Percentiles rank a stretch among this genome's conserved stretches.
phyloP scores from a whole-genome alignment of 2,888 invertebrate species.

The Pimpla rufipes region DNA sequence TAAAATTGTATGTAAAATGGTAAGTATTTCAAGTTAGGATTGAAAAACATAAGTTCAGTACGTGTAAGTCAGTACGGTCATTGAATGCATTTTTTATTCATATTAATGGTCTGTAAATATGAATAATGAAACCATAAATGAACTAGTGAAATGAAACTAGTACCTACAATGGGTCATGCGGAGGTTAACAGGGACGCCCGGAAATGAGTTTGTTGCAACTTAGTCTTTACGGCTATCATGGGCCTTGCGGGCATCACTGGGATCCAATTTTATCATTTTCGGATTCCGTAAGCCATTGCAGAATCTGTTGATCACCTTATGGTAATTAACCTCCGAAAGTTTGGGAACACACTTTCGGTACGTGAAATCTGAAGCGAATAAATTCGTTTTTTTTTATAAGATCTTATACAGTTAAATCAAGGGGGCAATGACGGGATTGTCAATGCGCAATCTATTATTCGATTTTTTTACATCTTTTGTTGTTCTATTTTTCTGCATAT shows the following conservation, averaged over 20 bases:
- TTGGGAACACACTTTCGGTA: slow-evolving; percentile 3
- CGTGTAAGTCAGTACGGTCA: too few relatives aligned
- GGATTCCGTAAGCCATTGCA: background rate
- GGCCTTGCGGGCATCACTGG: slow-evolving; percentile 6
- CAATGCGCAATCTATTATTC: too few relatives aligned
- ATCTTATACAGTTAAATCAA: slow-evolving; percentile 1
- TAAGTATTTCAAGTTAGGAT: too few relatives aligned
- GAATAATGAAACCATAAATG: background rate
- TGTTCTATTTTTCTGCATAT: too few relatives aligned
- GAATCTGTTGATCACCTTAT: background rate
- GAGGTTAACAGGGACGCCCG: background rate
- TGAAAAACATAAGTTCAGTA: too few relatives aligned
- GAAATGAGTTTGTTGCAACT: slow-evolving; percentile 5
- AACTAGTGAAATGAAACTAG: background rate
- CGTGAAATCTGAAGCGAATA: background rate
- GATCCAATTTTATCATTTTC: background rate
- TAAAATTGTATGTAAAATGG: too few relatives aligned
- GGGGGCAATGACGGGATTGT: too few relatives aligned
- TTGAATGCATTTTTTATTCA: too few relatives aligned
- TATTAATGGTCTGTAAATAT: background rate
- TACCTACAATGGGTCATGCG: background rate
- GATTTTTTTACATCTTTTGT: too few relatives aligned
- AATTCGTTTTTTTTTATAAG: background rate
- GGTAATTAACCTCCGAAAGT: background rate
- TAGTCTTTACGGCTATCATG: background rate